Evolutionary conservation across 2,888 invertebrate species (phyloP).

Genomic region (Mesochorus sp.): DNA sequence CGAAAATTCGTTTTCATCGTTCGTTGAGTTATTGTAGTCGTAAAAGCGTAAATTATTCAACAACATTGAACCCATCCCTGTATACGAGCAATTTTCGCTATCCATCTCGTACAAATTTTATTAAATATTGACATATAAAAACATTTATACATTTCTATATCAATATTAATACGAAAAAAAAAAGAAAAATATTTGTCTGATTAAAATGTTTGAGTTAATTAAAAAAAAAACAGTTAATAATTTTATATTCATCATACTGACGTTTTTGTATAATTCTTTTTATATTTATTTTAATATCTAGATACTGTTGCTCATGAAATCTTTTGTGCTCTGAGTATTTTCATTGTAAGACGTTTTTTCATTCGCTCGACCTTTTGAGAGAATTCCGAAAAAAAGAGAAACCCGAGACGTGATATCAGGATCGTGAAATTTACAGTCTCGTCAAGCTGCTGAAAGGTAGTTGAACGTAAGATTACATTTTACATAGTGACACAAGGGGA

Average conservation of each 20-base stretch:
- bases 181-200: no score
- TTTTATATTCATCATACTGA: no score
- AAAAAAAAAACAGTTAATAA: no score
- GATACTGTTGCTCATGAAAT: no score
- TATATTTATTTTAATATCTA: no score
- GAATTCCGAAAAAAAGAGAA: background rate
- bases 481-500: background rate
- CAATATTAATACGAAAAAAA: no score
- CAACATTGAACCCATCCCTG: background rate
- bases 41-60: slow-evolving; percentile 39
- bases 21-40: slow-evolving; percentile 21
- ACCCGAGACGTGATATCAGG: slow-evolving; percentile 24
- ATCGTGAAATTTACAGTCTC: slow-evolving; percentile 22
- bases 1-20: slow-evolving; percentile 21
- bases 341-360: background rate
- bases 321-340: no score
- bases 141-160: no score
- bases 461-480: slow-evolving; percentile 41
- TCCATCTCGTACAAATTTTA: background rate
- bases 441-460: slow-evolving; percentile 13
- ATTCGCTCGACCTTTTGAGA: background rate
- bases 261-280: no score
- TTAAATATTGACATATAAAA: background rate
- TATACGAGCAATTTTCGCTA: background rate
- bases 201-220: no score